A percentile compares a stretch with the other conserved stretches of the same genome.
phyloP scores from a whole-genome alignment of 2,113 vertebrate species.

The Takifugu bimaculatus region DNA sequence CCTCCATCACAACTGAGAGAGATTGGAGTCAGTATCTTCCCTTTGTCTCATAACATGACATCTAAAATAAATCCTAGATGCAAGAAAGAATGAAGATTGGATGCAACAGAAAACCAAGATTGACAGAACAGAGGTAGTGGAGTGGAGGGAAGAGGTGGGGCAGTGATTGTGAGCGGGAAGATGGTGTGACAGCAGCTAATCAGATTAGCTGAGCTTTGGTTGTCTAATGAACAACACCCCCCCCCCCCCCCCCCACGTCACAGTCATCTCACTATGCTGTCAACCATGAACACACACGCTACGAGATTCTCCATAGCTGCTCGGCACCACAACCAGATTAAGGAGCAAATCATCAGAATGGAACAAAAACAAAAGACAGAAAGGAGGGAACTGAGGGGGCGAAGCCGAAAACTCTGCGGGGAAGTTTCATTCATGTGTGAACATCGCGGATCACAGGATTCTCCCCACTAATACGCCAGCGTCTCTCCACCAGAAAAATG shows the following conservation, averaged over 20 bases:
- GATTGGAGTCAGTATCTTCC: too few relatives aligned
- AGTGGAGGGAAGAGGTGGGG: slow-evolving; percentile 58
- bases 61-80: slow-evolving; percentile 1
- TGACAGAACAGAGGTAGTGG: slow-evolving; percentile 43
- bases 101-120: slow-evolving; percentile 17
- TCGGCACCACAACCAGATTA: slow-evolving; percentile 65
- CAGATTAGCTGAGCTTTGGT: slow-evolving; percentile 75
- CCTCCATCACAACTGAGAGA: background rate
- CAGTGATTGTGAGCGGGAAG: slow-evolving; percentile 64
- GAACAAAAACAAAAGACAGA: slow-evolving; percentile 59
- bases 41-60: background rate
- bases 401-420: slow-evolving; percentile 52
- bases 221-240: slow-evolving; percentile 75
- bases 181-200: slow-evolving; percentile 75
- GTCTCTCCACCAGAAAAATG: slow-evolving; percentile 50
- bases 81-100: slow-evolving; percentile 11
- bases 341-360: slow-evolving; percentile 58
- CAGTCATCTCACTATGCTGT: slow-evolving; percentile 67
- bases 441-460: slow-evolving; percentile 64
- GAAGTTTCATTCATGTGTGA: slow-evolving; percentile 65
- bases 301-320: slow-evolving; percentile 63
- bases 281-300: slow-evolving; percentile 68
- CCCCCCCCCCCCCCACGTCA: too few relatives aligned
- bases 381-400: slow-evolving; percentile 12
- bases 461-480: slow-evolving; percentile 50